Percentiles rank a stretch among this genome's conserved stretches.
Conservation (phyloP, 2,888 invertebrate genomes). For the Xylota sylvarum region DNA sequence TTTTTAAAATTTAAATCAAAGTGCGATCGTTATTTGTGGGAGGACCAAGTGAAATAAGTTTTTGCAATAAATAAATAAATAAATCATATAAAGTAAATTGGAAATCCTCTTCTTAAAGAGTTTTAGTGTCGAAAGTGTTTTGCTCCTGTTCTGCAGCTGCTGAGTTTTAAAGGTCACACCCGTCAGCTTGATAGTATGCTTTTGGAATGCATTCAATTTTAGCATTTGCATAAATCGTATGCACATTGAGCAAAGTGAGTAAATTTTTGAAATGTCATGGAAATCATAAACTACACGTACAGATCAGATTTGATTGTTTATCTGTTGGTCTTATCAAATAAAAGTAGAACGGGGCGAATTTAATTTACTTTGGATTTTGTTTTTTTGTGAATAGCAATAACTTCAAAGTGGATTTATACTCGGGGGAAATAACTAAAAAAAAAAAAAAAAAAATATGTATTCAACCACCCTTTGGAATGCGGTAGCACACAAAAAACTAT, state of each 20-base stretch:
- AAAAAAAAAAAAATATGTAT: constrained; percentile 8
- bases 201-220: constrained; percentile 68
- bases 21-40: constrained; percentile 49
- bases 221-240: constrained; percentile 61
- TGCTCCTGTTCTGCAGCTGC: constrained; percentile 48
- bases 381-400: constrained; percentile 1
- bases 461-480: constrained; percentile 14
- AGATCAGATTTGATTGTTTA: neutral
- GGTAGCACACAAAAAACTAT: constrained; percentile 23
- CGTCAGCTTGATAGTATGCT: constrained; percentile 55
- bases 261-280: constrained; percentile 36
- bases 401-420: constrained; percentile 35
- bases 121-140: constrained; percentile 41
- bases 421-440: constrained; percentile 39
- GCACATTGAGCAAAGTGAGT: constrained; percentile 67
- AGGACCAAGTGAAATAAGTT: constrained; percentile 46
- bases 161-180: constrained; percentile 67
- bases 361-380: neutral
- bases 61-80: constrained; percentile 8
- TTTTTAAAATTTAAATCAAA: constrained; percentile 53
- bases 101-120: constrained; percentile 25
- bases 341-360: neutral
- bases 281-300: neutral
- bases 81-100: constrained; percentile 12
- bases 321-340: neutral